Evolutionary conservation across 2,797 vertebrate species (phyloP).

Genomic region (Sebastes matsubarae): DNA sequence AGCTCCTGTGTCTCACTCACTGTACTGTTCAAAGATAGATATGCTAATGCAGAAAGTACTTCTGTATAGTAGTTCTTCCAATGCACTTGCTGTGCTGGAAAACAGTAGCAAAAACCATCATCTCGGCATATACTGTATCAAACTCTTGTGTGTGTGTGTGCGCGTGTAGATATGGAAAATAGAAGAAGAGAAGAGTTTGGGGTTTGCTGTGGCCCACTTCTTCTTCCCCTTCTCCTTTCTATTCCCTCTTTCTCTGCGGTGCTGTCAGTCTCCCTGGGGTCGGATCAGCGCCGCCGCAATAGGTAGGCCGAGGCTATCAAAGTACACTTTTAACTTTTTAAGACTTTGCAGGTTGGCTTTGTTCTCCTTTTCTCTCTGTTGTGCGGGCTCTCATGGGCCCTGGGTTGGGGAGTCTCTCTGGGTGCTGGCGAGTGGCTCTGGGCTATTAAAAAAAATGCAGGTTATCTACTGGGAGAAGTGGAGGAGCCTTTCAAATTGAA

Average conservation of each 20-base stretch:
- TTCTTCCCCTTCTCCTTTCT: constrained; percentile 63
- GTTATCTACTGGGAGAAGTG: constrained; percentile 80
- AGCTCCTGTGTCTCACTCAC: constrained; percentile 31
- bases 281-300: constrained; percentile 78
- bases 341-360: constrained; percentile 85
- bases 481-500: constrained; percentile 81
- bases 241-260: constrained; percentile 70
- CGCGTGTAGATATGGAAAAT: constrained; percentile 62
- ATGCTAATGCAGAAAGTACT: constrained; percentile 67
- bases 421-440: constrained; percentile 78
- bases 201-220: constrained; percentile 83
- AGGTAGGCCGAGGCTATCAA: constrained; percentile 85
- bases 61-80: constrained; percentile 26
- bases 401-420: constrained; percentile 79
- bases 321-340: constrained; percentile 85
- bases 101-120: constrained; percentile 66
- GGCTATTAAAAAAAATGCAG: constrained; percentile 79
- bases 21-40: constrained; percentile 62
- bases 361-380: constrained; percentile 80
- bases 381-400: constrained; percentile 78
- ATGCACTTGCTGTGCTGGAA: constrained; percentile 46
- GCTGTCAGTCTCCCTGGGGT: constrained; percentile 81
- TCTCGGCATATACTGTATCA: constrained; percentile 50
- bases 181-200: constrained; percentile 77
- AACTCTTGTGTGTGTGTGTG: constrained; percentile 20